A percentile compares a stretch with the other conserved stretches of the same genome.
Evolutionary conservation across 1,140 invertebrate species (phyloP).

Genomic region (Uloborus diversus): DNA sequence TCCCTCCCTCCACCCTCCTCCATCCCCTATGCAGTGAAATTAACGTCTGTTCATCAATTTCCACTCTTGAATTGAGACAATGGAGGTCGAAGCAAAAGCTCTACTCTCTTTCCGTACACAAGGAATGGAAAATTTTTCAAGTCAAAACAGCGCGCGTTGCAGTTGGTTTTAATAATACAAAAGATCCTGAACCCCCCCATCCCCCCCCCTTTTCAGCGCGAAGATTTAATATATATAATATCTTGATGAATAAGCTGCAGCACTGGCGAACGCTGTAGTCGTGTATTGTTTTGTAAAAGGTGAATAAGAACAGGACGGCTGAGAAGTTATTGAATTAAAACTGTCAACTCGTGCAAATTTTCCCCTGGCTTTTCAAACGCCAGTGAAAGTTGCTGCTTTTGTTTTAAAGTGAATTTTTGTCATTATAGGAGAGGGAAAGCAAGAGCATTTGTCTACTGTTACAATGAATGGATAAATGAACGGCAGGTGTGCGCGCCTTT

Average conservation of each 20-base stretch:
- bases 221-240: no score
- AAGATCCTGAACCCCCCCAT: not conserved
- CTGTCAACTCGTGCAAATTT: slow-evolving; percentile 53
- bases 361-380: no score
- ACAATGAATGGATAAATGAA: slow-evolving; percentile 38
- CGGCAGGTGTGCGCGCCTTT: slow-evolving; percentile 35
- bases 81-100: slow-evolving; percentile 46
- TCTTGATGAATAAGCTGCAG: slow-evolving; percentile 52
- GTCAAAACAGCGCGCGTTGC: slow-evolving; percentile 41
- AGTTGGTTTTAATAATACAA: slow-evolving; percentile 56
- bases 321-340: slow-evolving; percentile 54
- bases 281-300: slow-evolving; percentile 47
- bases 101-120: no score
- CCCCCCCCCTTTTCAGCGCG: not conserved
- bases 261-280: slow-evolving; percentile 5
- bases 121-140: slow-evolving; percentile 55
- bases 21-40: slow-evolving; percentile 26
- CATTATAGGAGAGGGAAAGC: slow-evolving; percentile 12
- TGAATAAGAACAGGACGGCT: slow-evolving; percentile 6
- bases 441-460: slow-evolving; percentile 7
- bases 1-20: not conserved
- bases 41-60: slow-evolving; percentile 57
- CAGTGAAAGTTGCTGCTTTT: slow-evolving; percentile 53
- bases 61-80: slow-evolving; percentile 56
- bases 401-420: slow-evolving; percentile 57